Evolutionary conservation across 37 sponge, comb jelly and placozoan species (phyloP), one percentile per base, ranked within the genome.

Genomic region (Axinella damicornis): DNA sequence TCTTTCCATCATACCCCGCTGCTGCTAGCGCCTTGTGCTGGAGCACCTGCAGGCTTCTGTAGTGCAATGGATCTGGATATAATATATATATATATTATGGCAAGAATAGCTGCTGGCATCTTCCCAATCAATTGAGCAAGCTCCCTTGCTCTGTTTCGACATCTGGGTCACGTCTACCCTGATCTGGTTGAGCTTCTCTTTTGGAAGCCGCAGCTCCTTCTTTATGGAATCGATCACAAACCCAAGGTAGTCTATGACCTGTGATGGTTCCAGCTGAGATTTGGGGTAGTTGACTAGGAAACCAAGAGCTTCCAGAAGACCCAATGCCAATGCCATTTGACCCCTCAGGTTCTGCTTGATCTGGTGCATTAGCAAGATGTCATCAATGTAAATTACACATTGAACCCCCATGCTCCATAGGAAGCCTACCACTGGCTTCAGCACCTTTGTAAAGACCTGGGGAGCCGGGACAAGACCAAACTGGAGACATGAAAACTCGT

Each of bases 31-130:
- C 73, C 30, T 27, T 72, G 53, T 72, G 73, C 16, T 72, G 38
- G 22, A 72, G 54, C 24, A 2, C 25, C 73, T 72, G 73, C 2
- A 72, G 54, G 53, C 54, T 46, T 5, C 73, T 52, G 53, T 72
- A 72, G 73, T 72, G 73, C 5, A 72, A 54, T 21, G 73, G 73
- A n/a, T 53, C 73, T 72, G 73, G 73, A 24, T 72, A 46, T 40
- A n/a, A n/a, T n/a, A n/a, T n/a, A n/a, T n/a, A n/a, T n/a, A n/a
- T n/a, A n/a, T n/a, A n/a, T n/a, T n/a, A 72, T 53, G 2, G 73
- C 73, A 53, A 72, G 54, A 20, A 72, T 72, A 4, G 53, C 73
- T 46, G 53, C 73, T 40, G 73, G 40, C 30, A 72, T 30, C 52
- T 57, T 55, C 17, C 81, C 70, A 15, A 80, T 27, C 19, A 80